Conservation (phyloP, 2,888 invertebrate species). For the Arrhopalites spinosus region DNA sequence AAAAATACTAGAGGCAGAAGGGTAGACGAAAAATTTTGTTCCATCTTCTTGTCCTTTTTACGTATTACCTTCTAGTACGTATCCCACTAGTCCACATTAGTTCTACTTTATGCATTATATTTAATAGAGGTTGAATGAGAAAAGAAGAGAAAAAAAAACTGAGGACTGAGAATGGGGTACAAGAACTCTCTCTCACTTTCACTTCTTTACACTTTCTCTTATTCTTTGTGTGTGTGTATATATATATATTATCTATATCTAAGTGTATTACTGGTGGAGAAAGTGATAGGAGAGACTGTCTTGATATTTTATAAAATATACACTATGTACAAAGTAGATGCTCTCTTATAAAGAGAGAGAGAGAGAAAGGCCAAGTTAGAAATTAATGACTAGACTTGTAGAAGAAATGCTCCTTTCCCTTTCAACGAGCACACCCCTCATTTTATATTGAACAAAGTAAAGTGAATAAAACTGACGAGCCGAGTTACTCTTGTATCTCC, state of each 20-base stretch:
- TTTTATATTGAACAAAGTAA: slow-evolving; percentile 9
- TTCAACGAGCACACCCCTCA: not conserved
- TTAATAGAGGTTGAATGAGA: not conserved
- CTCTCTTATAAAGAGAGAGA: not conserved
- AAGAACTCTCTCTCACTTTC: not conserved
- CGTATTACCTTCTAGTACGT: not conserved
- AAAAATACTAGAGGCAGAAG: not conserved
- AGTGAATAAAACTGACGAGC: slow-evolving; percentile 2
- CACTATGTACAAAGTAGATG: not conserved
- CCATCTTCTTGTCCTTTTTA: not conserved
- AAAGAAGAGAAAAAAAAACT: not conserved
- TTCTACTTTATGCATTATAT: not conserved
- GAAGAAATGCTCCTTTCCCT: not conserved
- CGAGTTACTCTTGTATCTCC: too few species aligned
- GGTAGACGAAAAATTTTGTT: not conserved
- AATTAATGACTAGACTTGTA: not conserved
- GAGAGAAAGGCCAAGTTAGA: not conserved
- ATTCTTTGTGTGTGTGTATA: too few species aligned
- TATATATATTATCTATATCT: not conserved
- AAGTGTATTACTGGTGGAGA: not conserved
- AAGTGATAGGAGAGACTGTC: not conserved
- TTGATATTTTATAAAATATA: not conserved
- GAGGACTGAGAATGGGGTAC: not conserved
- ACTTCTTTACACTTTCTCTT: not conserved
- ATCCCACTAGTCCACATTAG: not conserved